Base-by-base conservation (phyloP, 2,113 vertebrate genomes). In the Engraulis encrasicolus region DNA sequence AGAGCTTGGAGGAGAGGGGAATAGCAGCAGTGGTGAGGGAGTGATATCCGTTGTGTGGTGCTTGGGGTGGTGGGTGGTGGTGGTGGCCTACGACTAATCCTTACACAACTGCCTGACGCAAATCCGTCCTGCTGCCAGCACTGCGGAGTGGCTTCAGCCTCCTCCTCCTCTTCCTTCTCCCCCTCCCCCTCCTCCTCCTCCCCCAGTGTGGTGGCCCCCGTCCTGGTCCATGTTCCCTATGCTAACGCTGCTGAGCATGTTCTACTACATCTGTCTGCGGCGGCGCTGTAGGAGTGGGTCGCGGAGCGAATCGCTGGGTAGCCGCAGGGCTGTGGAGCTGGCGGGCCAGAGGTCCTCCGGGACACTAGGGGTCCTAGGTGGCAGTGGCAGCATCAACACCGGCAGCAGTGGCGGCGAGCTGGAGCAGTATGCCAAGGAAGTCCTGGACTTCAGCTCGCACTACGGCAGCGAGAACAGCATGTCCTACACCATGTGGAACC, bases 181-280 rank as follows among this genome's bases (percentile, higher is more conserved):
- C 50, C 19, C 61, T 61, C 66, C 23, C 1, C 78, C 85, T 84
- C 85, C 79, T 83, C 66, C 85, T 11, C n/a, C 19, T 6, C 17
- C 66, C 78, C 37, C 40, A n/a, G n/a, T 23, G 9, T 31, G 50
- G 74, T 78, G 52, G 50, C 78, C 17, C 40, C 31, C 61, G 54
- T 77, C 66, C 87, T 78, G 78, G 89, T 94, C 95, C 87, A 94
- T 95, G 92, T 97, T 98, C 96, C 97, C 94, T 95, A 99, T 99
- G 98, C 94, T 99, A 97, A 99, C 98, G 93, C 94, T 97, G 93
- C 93, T 99, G 95, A 99, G 96, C 93, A 98, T 99, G 97, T 99
- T 99, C 97, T 99, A 99, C 95, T 99, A 99, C 92, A 98, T 99
- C 90, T 99, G 97, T 97, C 96, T 99, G 93, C 97, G 97, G 94